Conservation (phyloP, 2,797 vertebrate genomes). For the Ptychadena robeensis region DNA sequence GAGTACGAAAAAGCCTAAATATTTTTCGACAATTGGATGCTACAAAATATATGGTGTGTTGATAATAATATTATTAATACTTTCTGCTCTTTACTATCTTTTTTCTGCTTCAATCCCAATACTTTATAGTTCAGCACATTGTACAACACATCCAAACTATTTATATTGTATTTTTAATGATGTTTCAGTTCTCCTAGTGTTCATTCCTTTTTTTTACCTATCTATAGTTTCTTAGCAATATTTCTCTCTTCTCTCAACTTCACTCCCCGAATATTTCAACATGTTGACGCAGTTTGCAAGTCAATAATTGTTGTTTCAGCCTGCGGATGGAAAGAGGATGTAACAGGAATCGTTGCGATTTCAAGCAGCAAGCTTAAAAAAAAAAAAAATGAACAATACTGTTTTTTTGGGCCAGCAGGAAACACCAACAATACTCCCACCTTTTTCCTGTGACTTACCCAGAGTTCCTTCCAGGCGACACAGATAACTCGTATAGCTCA, state of each 20-base stretch:
- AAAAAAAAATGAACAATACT: slow-evolving; percentile 78
- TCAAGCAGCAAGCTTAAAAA: slow-evolving; percentile 70
- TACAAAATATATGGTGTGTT: no score
- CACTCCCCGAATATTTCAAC: slow-evolving; percentile 26
- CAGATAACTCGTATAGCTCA: slow-evolving; percentile 80
- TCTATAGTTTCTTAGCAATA: not conserved
- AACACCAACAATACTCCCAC: slow-evolving; percentile 90
- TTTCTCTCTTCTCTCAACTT: slow-evolving; percentile 6
- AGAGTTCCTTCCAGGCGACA: slow-evolving; percentile 92
- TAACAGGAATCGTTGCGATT: slow-evolving; percentile 75
- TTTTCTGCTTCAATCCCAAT: not conserved
- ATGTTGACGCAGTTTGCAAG: slow-evolving; percentile 69
- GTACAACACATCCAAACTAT: not conserved
- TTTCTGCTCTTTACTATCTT: no score
- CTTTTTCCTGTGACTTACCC: slow-evolving; percentile 96
- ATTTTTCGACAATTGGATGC: no score
- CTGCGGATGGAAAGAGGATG: slow-evolving; percentile 77
- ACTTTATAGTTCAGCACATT: not conserved
- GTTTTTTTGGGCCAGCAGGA: slow-evolving; percentile 84
- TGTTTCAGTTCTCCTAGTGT: not conserved
- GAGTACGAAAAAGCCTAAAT: no score
- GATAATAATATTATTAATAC: no score
- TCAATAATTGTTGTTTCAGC: slow-evolving; percentile 72
- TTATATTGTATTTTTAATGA: no score
- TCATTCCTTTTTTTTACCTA: not conserved